Base-by-base conservation (phyloP, 2,888 invertebrate species). In the Scaptomyza polygonia region DNA sequence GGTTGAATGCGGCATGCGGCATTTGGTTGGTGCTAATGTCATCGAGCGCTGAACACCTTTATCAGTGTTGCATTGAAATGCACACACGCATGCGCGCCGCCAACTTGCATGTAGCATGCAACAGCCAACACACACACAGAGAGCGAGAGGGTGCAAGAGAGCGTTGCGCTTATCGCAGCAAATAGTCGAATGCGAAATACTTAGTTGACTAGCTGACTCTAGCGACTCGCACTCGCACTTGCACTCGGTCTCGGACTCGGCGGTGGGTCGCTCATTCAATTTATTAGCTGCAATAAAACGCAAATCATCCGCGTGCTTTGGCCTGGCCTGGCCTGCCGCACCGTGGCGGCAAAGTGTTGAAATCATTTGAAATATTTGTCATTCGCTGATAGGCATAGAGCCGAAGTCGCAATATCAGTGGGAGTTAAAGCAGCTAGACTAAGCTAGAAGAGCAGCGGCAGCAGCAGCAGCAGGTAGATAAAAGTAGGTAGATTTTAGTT, bases 321-420 rank as follows among this genome's bases (percentile, higher is more conserved):
- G 8, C 18, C 39, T 21, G 48, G 40, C 44, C 9, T 47, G 45
- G 45, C 14, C 27, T 45, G 27, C 18, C 2, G 18, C 32, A 48
- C 9, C 32, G 32, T 64, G 70, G 67, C 78, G 78, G 81, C 84
- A 88, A 88, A 85, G 84, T 88, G 88, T 85, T 85, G 84, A 85
- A 88, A 79, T 86, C 88, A 86, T 85, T 88, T 88, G 87, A 88
- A 86, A 88, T 87, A 86, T 88, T 88, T 85, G 84, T 88, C 88
- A 88, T 85, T 86, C 54, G 62, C 65, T 59, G 88, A 87, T 87
- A 85, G 79, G 29, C 65, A 18, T 6, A 14, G 36, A 21, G n/a
- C 30, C 40, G n/a, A 21, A 42, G 21, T 12, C n/a, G n/a, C 55
- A 29, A 34, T 16, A 29, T 9, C 18, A 40, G 47, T 27, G 14